Percentiles rank a stretch among this genome's conserved stretches.
phyloP scores from a whole-genome alignment of 2,797 vertebrate genomes.

The Sebastes jordani region DNA sequence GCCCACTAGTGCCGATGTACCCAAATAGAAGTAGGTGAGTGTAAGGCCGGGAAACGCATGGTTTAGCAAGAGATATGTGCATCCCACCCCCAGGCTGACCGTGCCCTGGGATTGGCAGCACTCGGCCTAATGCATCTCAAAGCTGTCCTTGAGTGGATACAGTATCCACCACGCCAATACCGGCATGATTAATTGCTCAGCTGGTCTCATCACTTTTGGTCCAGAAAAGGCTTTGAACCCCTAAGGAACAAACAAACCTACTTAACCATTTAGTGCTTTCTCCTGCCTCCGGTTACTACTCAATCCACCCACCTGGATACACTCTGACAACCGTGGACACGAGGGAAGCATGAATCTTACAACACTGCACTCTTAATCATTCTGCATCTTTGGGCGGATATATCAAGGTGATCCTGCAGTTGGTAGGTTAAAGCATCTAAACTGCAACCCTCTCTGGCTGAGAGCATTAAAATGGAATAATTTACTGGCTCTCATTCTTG shows the following conservation, averaged over 20 bases:
- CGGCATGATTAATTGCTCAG: slow-evolving; percentile 73
- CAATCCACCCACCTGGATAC: slow-evolving; percentile 69
- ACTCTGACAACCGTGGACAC: slow-evolving; percentile 54
- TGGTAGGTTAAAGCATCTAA: slow-evolving; percentile 23
- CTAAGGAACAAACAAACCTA: slow-evolving; percentile 74
- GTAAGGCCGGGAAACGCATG: slow-evolving; percentile 24
- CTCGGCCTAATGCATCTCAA: slow-evolving; percentile 70
- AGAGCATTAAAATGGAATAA: not conserved
- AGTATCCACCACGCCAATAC: slow-evolving; percentile 72
- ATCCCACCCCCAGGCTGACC: slow-evolving; percentile 23
- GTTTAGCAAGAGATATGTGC: slow-evolving; percentile 30
- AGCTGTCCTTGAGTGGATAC: slow-evolving; percentile 74
- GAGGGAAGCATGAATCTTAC: slow-evolving; percentile 54
- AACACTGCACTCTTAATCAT: slow-evolving; percentile 51
- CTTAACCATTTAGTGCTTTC: slow-evolving; percentile 74
- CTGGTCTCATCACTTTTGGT: slow-evolving; percentile 67
- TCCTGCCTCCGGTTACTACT: slow-evolving; percentile 62
- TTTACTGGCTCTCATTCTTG: not conserved
- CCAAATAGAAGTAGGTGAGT: slow-evolving; percentile 45
- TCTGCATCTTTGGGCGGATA: slow-evolving; percentile 47
- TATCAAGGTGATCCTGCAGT: slow-evolving; percentile 38
- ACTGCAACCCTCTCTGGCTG: not conserved
- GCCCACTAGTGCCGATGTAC: not conserved
- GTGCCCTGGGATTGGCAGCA: slow-evolving; percentile 61
- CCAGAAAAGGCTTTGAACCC: slow-evolving; percentile 57